Base-by-base conservation (phyloP, 1,140 invertebrate species). In the Trachymyrmex septentrionalis region DNA sequence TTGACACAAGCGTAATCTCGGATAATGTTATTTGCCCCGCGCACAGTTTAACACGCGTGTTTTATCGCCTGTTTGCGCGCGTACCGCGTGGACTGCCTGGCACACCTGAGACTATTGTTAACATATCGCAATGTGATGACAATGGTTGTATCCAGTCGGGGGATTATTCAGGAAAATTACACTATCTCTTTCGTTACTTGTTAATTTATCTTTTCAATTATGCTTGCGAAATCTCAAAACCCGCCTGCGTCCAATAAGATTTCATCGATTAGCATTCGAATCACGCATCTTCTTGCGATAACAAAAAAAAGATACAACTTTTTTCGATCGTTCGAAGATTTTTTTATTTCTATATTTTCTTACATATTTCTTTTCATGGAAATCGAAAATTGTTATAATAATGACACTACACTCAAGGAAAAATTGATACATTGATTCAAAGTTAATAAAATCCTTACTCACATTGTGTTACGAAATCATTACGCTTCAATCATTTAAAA, bases 31-130 rank as follows among this genome's bases (percentile, higher is more conserved):
- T 91, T 90, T 90, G 78, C 63, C 12, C 21, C 34, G 30, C 19
- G 66, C 14, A 38, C 66, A 59, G 78, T 90, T 90, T 80, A 86
- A 75, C 82, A 71, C 86, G 63, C 48, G 30, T 86, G 87, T 91
- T 91, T 91, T 90, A 91, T 90, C 86, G 86, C 57, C 73, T 86
- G 89, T 90, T 90, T 91, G 86, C 89, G 34, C 82, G 89, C 64
- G 64, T 44, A 59, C 72, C 77, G 34, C 77, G 86, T 64, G 59
- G 30, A 57, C 77, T 59, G 82, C 61, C 76, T 19, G 27, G 64
- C 89, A n/a, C 89, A 91, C 90, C 90, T 91, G 90, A 91, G 89
- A 88, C 89, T 91, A 91, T 86, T 75, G 88, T 88, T 88, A 88
- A 86, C 77, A 48, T 59, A 76, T 85, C 57, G 38, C 61, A 34